Percentiles rank a stretch among this genome's conserved stretches.
phyloP scores from a whole-genome alignment of 2,797 vertebrate species.

The Masticophis lateralis region DNA sequence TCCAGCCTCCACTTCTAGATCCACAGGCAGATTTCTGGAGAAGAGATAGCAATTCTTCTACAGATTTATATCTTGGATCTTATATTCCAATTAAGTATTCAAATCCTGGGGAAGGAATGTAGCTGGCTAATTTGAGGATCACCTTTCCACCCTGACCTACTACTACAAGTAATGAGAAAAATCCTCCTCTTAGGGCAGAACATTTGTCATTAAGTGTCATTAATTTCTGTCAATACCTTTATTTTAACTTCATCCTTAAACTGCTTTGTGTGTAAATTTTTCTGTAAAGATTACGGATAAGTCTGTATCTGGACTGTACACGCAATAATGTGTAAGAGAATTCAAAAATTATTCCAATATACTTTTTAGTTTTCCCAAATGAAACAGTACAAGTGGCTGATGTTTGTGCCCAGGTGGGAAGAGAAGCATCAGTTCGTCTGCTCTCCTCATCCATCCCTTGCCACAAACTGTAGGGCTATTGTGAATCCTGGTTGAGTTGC shows the following conservation, averaged over 20 bases:
- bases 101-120: neutral
- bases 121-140: too few species aligned
- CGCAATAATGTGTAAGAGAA: neutral
- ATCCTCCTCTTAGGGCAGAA: too few species aligned
- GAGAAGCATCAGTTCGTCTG: neutral
- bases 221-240: too few species aligned
- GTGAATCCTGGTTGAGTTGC: neutral
- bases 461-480: neutral
- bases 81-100: neutral
- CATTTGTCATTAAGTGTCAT: too few species aligned
- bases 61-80: neutral
- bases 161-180: neutral
- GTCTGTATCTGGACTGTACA: too few species aligned
- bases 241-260: too few species aligned
- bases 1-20: neutral
- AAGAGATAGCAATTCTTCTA: neutral
- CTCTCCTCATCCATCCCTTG: neutral
- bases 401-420: neutral
- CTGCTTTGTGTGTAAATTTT: too few species aligned
- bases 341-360: neutral
- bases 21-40: neutral
- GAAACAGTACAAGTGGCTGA: neutral
- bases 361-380: neutral
- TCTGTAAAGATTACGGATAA: neutral
- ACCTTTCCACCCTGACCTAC: neutral